Evolutionary conservation across 2,888 invertebrate species (phyloP), one percentile per base, ranked within the genome.

Genomic region (Pomacea canaliculata): DNA sequence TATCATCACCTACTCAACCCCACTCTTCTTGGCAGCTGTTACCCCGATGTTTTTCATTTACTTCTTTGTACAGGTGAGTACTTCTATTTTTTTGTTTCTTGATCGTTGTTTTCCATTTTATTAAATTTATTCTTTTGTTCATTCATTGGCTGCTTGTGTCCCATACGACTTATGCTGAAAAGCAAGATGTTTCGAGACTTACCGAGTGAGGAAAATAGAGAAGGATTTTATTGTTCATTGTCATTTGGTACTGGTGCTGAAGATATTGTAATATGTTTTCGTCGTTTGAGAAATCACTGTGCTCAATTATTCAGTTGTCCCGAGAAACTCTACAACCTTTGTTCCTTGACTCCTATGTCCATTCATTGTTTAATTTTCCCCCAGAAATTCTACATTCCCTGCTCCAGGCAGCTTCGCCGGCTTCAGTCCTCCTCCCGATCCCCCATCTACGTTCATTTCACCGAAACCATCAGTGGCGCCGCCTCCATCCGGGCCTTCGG

Each of bases 401-500:
- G 87, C 12, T 85, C 87, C 4, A 83, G 89, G 9, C 89, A 89
- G 74, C 79, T 89, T 78, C 84, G 88, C 76, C 81, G 89, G 13
- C 80, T 89, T 49, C 88, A 89, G 79, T 86, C 88, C 7, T 86
- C 85, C 16, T 83, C 85, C 7, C 78, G 86, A 16, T 88, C 88
- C 0, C 89, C 89, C 0, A 84, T 89, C 72, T 89, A 87, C 80
- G 82, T 85, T 23, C 86, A 89, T 82, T 89, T 89, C 82, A 84
- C 84, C 73, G 88, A 88, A 79, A 86, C 87, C 46, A 80, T 88
- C 70, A 95, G 95, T 8, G 89, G 89, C 4, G 83, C 84, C 27
- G 81, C 82, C 60, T 84, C 86, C 37, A 87, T 89, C 78, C 66
- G 89, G 74, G 89, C 89, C 0, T 89, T 84, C 77, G 79, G 79